Base-by-base conservation (phyloP, 1,140 invertebrate species). In the Cydia pomonella region DNA sequence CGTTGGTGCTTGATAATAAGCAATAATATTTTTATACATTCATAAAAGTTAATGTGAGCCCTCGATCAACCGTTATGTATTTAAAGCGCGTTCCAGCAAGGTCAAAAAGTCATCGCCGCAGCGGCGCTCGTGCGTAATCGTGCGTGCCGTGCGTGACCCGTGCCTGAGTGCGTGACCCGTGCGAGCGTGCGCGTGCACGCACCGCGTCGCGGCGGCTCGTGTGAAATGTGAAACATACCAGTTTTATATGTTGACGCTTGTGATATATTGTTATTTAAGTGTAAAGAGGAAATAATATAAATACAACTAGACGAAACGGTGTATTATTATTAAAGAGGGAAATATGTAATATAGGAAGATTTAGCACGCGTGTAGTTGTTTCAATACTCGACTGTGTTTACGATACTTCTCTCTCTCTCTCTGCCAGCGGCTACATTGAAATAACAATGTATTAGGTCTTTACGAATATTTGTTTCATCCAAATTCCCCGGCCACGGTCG, bases 21-120 rank as follows among this genome's bases (percentile, higher is more conserved):
- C 91, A 92, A 92, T 91, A 92, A 92, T 92, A 92, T 92, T 92
- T 92, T 92, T 92, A 92, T 92, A 92, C 91, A 91, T 90, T 90
- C 90, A 92, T 90, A 86, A 87, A 84, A 77, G 66, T 76, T 79
- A 86, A 78, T 73, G 82, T 85, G 85, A 80, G 83, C 85, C 84
- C 80, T 78, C 75, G 81, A 47, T 79, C 80, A 78, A 79, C 76
- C 74, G 76, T 77, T 75, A 75, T 75, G 59, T 69, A 62, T 72
- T 69, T 73, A 73, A 29, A 53, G 73, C 27, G 76, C 66, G 33
- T 75, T 79, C 83, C 77, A 33, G 82, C 86, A 81, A 84, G 89
- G 89, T 91, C 87, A 88, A 90, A 91, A 90, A 90, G 89, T 88
- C 88, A 88, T 82, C 73, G 75, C 73, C 50, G 76, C 79, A n/a